Conservation (phyloP, 2,888 invertebrate species). For the Charanyca ferruginea region DNA sequence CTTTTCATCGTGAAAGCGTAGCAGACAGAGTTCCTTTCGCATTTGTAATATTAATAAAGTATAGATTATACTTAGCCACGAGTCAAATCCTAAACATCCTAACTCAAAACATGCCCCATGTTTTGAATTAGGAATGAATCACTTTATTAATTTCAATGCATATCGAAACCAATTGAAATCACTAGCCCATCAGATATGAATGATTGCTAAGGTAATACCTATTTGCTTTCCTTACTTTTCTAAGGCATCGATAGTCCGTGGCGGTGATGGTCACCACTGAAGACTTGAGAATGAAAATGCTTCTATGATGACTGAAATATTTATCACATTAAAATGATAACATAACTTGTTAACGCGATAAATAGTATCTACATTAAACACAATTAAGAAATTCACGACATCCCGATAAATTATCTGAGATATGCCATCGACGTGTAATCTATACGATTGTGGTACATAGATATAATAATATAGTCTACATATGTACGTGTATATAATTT, state of each 20-base stretch:
- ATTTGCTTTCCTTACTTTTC: background rate
- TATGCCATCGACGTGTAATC: constrained; percentile 42
- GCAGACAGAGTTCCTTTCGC: too few species aligned
- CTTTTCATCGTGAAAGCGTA: too few species aligned
- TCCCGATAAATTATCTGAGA: constrained; percentile 53
- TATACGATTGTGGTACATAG: constrained; percentile 40
- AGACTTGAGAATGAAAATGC: background rate
- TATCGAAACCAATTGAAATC: background rate
- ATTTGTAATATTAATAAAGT: too few species aligned
- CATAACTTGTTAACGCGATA: constrained; percentile 44
- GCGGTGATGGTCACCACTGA: background rate
- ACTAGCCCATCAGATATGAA: background rate
- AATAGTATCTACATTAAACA: constrained; percentile 34
- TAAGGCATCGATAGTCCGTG: background rate
- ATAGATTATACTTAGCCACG: too few species aligned
- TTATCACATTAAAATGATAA: constrained; percentile 38
- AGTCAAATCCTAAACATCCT: too few species aligned
- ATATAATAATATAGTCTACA: constrained; percentile 6
- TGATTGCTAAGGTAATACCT: background rate
- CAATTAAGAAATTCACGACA: constrained; percentile 48
- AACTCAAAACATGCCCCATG: too few species aligned
- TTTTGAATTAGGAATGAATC: constrained; percentile 10
- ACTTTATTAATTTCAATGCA: background rate
- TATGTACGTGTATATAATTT: constrained; percentile 12
- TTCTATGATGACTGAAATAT: constrained; percentile 6